Percentiles rank a stretch among this genome's conserved stretches.
These are phyloP conservation scores for Lytechinus variegatus DNA, from an alignment of 35 echinoderm and acorn worm genomes.

Conservation along the genomic window DNA sequence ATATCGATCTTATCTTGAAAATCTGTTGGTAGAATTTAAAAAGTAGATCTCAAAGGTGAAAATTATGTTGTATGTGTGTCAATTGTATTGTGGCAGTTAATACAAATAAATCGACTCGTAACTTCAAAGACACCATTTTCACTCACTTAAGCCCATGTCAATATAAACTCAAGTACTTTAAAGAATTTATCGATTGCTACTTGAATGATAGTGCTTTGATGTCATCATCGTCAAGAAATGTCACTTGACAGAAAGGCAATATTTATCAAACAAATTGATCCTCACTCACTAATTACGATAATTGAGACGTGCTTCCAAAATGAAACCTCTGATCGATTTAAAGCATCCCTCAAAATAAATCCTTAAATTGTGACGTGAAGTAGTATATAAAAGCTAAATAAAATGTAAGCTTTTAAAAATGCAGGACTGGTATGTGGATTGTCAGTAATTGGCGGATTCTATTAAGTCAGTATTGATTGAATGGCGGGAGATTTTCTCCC, in stretches of 20 bases:
- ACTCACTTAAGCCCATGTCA: neutral
- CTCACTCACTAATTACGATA: neutral
- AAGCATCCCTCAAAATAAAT: neutral
- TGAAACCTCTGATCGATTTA: neutral
- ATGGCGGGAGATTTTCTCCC: neutral
- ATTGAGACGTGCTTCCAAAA: neutral
- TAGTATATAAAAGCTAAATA: neutral
- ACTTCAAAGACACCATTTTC: neutral
- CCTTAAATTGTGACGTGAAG: neutral
- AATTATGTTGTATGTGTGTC: neutral
- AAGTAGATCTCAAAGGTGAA: neutral
- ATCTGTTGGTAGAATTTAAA: neutral
- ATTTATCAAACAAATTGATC: conserved; percentile 13
- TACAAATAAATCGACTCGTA: neutral
- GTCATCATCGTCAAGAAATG: neutral
- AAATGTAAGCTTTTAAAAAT: neutral
- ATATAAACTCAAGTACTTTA: neutral
- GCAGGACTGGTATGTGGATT: neutral
- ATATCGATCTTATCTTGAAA: neutral
- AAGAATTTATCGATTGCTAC: neutral
- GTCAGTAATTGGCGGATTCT: neutral
- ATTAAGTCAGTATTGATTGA: neutral
- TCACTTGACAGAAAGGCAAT: neutral
- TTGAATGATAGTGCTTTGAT: neutral
- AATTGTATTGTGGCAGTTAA: neutral